A percentile compares a stretch with the other conserved stretches of the same genome.
These are phyloP conservation scores for Dendrocincla tyrannina DNA, from an alignment of 2,797 vertebrate species.

Conservation along the genomic window DNA sequence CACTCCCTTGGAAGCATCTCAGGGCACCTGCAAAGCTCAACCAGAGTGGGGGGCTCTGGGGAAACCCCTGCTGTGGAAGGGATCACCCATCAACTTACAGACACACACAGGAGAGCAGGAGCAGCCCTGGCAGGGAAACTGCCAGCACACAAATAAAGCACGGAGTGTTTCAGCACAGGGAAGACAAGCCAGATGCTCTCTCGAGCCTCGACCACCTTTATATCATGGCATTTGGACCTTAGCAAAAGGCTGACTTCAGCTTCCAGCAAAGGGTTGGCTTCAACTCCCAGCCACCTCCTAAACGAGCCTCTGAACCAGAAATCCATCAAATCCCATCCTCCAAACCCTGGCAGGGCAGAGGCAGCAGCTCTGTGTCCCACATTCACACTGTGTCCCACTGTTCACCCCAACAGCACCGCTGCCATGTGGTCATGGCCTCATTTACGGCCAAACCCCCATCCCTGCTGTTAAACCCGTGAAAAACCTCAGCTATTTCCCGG, in stretches of 20 bases:
- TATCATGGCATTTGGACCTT: neutral
- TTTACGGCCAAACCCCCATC: neutral
- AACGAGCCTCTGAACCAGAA: neutral
- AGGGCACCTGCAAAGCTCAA: neutral
- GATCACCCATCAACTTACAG: neutral
- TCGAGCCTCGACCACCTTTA: neutral
- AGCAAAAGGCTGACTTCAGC: neutral
- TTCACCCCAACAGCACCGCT: neutral
- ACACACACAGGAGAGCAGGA: neutral
- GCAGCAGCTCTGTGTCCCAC: neutral
- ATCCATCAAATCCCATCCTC: neutral
- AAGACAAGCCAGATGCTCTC: neutral
- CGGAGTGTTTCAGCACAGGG: neutral
- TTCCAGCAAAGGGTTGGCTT: neutral
- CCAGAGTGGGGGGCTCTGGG: neutral
- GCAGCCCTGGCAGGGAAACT: neutral
- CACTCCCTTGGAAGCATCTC: neutral
- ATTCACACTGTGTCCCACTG: neutral
- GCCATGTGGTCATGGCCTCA: neutral
- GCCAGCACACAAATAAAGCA: neutral
- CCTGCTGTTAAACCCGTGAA: neutral
- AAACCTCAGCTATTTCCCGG: neutral
- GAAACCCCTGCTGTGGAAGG: neutral
- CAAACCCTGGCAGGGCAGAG: neutral
- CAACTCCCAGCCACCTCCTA: neutral